Conservation (phyloP, 2,888 invertebrate genomes). For the Pantelozetes paolii region DNA sequence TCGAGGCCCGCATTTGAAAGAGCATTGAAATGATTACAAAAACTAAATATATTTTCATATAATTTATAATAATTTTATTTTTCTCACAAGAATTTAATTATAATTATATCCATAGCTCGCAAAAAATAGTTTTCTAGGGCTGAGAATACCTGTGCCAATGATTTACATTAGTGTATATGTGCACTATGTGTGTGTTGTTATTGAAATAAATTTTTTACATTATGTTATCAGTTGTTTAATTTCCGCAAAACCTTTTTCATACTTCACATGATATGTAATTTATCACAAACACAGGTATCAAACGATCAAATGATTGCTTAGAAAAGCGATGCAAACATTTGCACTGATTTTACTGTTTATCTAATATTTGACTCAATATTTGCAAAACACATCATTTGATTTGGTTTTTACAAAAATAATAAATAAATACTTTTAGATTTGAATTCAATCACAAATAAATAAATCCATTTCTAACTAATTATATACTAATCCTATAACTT, state of each 20-base stretch:
- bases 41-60: neutral
- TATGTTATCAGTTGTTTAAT: neutral
- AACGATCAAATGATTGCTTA: neutral
- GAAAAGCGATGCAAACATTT: conserved; percentile 1
- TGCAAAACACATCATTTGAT: too few species aligned
- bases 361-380: too few species aligned
- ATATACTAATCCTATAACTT: neutral
- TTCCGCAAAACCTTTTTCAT: neutral
- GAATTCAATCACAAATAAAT: too few species aligned
- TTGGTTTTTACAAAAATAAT: too few species aligned
- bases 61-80: neutral
- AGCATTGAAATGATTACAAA: neutral
- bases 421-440: too few species aligned
- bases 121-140: neutral
- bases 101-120: neutral
- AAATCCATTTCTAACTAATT: neutral
- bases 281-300: neutral
- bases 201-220: neutral
- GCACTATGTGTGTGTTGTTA: neutral
- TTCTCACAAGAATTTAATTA: neutral
- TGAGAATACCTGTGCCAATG: neutral
- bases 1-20: neutral
- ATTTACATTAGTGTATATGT: neutral
- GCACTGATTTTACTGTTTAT: neutral
- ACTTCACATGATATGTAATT: neutral